Base-by-base conservation (phyloP, 2,797 vertebrate genomes). In the Xenopus petersii region DNA sequence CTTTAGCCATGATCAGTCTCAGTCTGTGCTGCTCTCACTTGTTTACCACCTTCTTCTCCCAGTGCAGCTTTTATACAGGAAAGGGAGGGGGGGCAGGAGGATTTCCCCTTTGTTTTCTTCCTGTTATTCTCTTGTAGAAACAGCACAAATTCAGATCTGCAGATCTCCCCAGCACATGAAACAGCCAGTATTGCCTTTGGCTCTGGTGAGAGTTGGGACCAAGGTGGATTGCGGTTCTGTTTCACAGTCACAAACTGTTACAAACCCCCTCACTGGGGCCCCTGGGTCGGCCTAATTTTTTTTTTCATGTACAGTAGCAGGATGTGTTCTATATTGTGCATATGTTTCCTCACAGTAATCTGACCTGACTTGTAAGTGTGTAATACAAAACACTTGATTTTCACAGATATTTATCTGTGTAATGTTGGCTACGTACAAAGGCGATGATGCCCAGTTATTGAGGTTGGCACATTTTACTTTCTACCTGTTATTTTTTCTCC, bases 41-140 rank as follows among this genome's bases (percentile, higher is more conserved):
- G 68, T 70, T 17, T 36, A 59, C 70, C 74, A 60, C 70, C 70
- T 67, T 51, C 49, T 69, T 5, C 58, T 72, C 62, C 74, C 15
- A 60, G 80, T 79, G 62, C 70, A 21, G 33, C 64, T 73, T 87
- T 83, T 86, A 86, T 83, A 84, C 0, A 11, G 77, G 65, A 70
- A 33, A 65, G 70, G 81, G 81, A 77, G 2, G 71, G 64, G 21
- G 46, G 16, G 48, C 55, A 12, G n/a, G 2, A 58, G 55, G 49
- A 2, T 58, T 15, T 58, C 2, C n/a, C 55, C 16, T 17, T n/a
- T 58, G 15, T 58, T 54, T 12, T 54, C 49, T 64, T 71, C 54
- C 71, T 76, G 42, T 65, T 16, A 65, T 66, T 60, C 17, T n/a
- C 6, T 10, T 42, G 55, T 12, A 16, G 21, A 10, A 3, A 58